Base-by-base conservation (phyloP, 2,797 vertebrate species). In the Cheracebus regulus region DNA sequence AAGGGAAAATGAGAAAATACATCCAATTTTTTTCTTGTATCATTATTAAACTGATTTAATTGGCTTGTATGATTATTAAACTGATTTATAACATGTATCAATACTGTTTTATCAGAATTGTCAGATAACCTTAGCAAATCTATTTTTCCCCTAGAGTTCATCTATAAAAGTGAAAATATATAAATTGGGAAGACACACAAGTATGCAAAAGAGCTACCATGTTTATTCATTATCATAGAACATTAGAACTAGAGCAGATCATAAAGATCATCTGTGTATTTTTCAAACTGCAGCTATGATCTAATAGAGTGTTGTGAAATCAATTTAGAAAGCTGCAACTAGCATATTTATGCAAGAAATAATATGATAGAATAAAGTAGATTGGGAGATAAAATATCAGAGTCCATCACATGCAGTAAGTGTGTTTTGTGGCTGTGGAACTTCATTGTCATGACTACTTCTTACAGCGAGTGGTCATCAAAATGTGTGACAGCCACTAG, bases 41-140 rank as follows among this genome's bases (percentile, higher is more conserved):
- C n/a, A 57, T 85, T 52, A 61, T 88, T 93, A 93, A 79, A 70
- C 79, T 81, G 93, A 84, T 90, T 80, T 83, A n/a, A 33, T 50
- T 86, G 86, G 26, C 17, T 93, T 36, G 3, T 52, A 15, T 55
- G 30, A 57, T 85, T 52, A 61, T 88, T 93, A 93, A 79, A 70
- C 79, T 81, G 93, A 84, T 90, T 80, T 83, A n/a, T 89, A 87
- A 61, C 93, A 67, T 50, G 64, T 52, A 26, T 85, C 28, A 81
- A 13, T 84, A n/a, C 41, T 46, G 41, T 73, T 92, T 95, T 95
- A 75, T 94, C 55, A 94, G 81, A 78, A 26, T 58, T 90, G 50
- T 94, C 50, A 44, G 78, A 85, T 73, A 84, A 85, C 11, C 67
- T 96, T 96, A 85, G 72, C 13, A 92, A 93, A 84, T 33, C 88